phyloP scores from a whole-genome alignment of 2,797 vertebrate genomes.

The Eospalax fontanierii region DNA sequence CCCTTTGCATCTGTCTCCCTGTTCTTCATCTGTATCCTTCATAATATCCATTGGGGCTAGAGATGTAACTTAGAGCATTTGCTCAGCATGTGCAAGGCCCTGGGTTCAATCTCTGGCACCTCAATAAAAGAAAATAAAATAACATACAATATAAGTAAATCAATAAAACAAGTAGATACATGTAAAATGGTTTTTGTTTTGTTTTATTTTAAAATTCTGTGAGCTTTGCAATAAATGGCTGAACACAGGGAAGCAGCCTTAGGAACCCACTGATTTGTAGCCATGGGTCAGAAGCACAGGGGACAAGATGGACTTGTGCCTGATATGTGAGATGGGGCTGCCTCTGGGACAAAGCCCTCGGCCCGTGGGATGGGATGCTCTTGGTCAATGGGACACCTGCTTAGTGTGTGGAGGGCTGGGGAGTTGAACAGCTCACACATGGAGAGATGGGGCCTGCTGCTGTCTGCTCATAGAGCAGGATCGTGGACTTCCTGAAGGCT shows the following conservation, averaged over 20 bases:
- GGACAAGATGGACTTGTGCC: not conserved
- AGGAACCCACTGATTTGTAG: not conserved
- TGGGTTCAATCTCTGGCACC: too few relatives aligned
- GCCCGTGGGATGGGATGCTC: not conserved
- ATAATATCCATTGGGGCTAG: not conserved
- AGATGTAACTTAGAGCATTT: not conserved
- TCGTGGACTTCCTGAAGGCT: too few relatives aligned
- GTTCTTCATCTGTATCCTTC: not conserved
- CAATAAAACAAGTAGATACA: not conserved
- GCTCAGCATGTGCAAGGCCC: not conserved
- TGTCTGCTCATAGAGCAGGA: not conserved
- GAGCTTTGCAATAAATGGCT: not conserved
- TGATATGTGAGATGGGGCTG: not conserved
- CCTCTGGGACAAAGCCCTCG: not conserved
- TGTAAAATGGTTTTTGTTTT: not conserved
- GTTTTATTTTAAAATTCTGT: too few relatives aligned
- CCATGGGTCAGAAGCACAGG: not conserved
- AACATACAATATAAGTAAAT: not conserved
- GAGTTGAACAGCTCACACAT: not conserved
- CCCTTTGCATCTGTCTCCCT: too few relatives aligned
- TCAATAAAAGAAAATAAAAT: not conserved
- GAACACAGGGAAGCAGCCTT: not conserved
- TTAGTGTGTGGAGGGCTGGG: not conserved
- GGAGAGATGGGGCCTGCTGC: too few relatives aligned
- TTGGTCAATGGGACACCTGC: not conserved